Conservation (phyloP, 2,797 vertebrate genomes). For the Euphonia xanthogaster region DNA sequence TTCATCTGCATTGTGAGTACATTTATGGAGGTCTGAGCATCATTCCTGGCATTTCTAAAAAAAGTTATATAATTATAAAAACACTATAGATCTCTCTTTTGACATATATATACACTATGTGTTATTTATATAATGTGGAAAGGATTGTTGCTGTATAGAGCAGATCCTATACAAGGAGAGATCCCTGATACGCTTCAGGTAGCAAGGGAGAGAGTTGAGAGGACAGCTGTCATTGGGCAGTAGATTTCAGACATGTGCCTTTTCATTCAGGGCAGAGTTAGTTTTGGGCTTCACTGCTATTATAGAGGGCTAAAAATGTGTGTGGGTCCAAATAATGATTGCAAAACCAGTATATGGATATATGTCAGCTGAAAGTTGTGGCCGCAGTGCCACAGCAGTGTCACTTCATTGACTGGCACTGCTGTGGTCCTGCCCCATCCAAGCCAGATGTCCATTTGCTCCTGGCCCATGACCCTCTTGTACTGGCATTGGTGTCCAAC, state of each 20-base stretch:
- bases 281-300: neutral
- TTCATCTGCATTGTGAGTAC: neutral
- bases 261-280: neutral
- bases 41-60: neutral
- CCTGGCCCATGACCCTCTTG: neutral
- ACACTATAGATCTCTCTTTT: neutral
- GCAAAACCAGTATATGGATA: neutral
- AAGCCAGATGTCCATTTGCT: neutral
- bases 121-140: neutral
- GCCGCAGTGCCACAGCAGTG: neutral
- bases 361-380: neutral
- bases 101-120: neutral
- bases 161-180: neutral
- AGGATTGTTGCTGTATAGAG: neutral
- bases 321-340: neutral
- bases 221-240: neutral
- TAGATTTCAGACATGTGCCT: neutral
- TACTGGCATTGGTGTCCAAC: neutral
- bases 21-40: neutral
- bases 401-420: neutral
- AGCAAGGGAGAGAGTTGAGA: neutral
- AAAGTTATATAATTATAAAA: neutral
- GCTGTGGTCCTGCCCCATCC: neutral
- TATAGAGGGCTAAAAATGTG: neutral
- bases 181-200: neutral